A percentile compares a stretch with the other conserved stretches of the same genome.
These are phyloP conservation scores for Lasioglossum calceatum DNA, from an alignment of 2,888 invertebrate species.

Conservation along the genomic window DNA sequence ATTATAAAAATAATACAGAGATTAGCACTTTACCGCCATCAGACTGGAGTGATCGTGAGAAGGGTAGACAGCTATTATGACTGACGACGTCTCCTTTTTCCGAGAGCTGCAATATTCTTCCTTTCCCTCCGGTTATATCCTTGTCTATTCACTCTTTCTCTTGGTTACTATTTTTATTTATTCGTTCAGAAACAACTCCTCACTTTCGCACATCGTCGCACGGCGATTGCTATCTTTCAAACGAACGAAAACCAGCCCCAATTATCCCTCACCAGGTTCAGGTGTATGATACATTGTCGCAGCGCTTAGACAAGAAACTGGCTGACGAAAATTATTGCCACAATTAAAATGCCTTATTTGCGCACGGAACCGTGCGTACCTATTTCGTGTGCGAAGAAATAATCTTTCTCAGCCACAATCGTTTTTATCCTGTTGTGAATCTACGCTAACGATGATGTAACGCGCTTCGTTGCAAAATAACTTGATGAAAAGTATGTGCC, in stretches of 20 bases:
- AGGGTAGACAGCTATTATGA: neutral
- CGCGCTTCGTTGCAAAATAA: no score
- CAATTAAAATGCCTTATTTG: neutral
- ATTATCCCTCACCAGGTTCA: neutral
- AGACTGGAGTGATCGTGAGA: neutral
- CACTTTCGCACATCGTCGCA: neutral
- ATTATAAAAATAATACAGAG: neutral
- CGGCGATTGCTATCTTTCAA: neutral
- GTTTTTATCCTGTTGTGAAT: neutral
- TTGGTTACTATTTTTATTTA: no score
- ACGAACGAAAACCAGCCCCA: neutral
- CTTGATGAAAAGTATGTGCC: no score
- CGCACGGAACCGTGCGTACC: neutral
- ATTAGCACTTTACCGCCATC: neutral
- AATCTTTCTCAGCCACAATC: neutral
- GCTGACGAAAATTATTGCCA: neutral
- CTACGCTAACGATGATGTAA: neutral
- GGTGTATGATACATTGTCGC: neutral
- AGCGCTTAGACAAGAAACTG: neutral
- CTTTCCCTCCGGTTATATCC: neutral
- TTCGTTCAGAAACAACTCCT: neutral
- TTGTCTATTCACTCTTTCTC: neutral
- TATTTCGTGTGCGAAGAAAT: neutral
- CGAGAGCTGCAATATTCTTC: neutral
- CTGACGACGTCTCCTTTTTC: neutral